Percentiles rank a stretch among this genome's conserved stretches.
Evolutionary conservation across 2,113 vertebrate species (phyloP).

Genomic region (Alouatta palliata): DNA sequence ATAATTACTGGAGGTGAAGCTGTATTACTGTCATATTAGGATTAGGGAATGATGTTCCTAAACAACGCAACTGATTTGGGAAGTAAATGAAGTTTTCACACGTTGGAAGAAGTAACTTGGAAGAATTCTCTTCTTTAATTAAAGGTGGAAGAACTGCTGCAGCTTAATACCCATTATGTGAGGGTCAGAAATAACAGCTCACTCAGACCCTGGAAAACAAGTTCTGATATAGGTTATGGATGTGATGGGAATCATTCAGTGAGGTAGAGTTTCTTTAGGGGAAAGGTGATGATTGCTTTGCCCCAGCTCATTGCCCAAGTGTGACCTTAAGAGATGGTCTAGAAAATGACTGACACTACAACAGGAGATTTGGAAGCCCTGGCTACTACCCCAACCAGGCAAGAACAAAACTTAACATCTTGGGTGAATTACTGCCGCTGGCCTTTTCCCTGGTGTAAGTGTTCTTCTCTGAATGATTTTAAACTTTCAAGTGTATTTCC

Average conservation of each 20-base stretch:
- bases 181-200: neutral
- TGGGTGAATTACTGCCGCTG: neutral
- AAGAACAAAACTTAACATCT: neutral
- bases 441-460: neutral
- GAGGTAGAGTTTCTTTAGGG: neutral
- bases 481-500: neutral
- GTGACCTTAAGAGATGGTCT: neutral
- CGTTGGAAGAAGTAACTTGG: conserved; percentile 44
- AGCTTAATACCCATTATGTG: neutral
- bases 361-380: neutral
- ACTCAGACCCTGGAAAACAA: neutral
- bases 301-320: neutral
- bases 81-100: conserved; percentile 28
- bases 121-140: conserved; percentile 17
- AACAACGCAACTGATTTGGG: conserved; percentile 53
- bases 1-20: conserved; percentile 27
- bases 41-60: neutral
- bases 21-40: neutral
- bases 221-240: neutral
- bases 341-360: neutral
- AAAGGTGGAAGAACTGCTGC: neutral
- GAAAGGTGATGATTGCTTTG: neutral
- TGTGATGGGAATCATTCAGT: neutral
- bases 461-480: neutral
- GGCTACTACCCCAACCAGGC: neutral